Conservation (phyloP, 2,888 invertebrate species). For the Chymomyza caudatula region DNA sequence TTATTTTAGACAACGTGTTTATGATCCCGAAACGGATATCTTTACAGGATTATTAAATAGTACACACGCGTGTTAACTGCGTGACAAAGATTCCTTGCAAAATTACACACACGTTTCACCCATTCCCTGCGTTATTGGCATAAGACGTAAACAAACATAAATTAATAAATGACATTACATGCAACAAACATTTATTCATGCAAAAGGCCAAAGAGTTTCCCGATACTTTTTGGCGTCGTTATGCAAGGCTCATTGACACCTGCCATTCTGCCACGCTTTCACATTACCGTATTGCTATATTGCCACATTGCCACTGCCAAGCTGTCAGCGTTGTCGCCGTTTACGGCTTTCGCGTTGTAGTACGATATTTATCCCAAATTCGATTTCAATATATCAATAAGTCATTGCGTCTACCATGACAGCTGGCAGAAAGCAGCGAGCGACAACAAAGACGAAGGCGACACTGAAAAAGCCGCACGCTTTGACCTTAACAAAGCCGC, state of each 20-base stretch:
- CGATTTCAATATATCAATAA: slow-evolving; percentile 38
- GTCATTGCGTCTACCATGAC: slow-evolving; percentile 41
- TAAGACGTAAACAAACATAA: slow-evolving; percentile 37
- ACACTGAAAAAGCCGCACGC: slow-evolving; percentile 41
- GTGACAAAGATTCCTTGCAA: background rate
- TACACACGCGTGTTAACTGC: background rate
- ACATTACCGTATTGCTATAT: background rate
- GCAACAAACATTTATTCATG: slow-evolving; percentile 20
- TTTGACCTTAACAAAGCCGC: slow-evolving; percentile 24
- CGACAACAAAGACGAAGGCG: background rate
- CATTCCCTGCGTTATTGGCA: slow-evolving; percentile 4
- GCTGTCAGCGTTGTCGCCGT: slow-evolving; percentile 19
- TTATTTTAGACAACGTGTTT: no score
- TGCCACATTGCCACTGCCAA: background rate
- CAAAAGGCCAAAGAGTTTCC: background rate
- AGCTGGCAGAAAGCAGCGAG: background rate
- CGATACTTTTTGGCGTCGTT: slow-evolving; percentile 21
- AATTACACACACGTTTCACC: background rate
- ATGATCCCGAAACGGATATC: no score
- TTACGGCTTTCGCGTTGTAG: slow-evolving; percentile 29
- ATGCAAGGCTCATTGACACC: slow-evolving; percentile 39
- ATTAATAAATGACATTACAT: slow-evolving; percentile 56
- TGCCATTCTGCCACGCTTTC: slow-evolving; percentile 35
- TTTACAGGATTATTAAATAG: background rate
- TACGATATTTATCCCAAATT: slow-evolving; percentile 10